Percentiles rank a stretch among this genome's conserved stretches.
Conservation (phyloP, 1,140 invertebrate genomes). For the Apis dorsata region DNA sequence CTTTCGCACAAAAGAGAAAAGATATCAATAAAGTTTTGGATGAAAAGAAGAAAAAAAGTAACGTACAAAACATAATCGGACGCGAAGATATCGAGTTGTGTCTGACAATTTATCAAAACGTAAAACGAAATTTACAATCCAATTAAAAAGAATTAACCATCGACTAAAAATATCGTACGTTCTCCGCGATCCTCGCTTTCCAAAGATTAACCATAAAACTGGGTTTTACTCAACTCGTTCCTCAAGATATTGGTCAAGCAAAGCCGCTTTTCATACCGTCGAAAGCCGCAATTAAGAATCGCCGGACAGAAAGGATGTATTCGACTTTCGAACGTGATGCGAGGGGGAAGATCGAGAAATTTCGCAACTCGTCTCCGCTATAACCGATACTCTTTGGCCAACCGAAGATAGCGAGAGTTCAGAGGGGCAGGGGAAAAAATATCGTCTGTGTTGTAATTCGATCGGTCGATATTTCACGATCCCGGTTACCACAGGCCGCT, state of each 20-base stretch:
- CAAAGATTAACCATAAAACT: neutral
- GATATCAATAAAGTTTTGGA: too few species aligned
- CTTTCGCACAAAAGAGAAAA: too few species aligned
- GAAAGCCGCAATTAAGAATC: neutral
- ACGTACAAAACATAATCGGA: too few species aligned
- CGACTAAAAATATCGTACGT: neutral
- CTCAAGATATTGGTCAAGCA: neutral
- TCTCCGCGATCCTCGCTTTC: neutral
- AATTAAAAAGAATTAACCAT: too few species aligned
- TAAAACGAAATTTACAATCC: too few species aligned
- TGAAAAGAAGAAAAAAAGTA: too few species aligned
- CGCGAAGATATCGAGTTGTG: too few species aligned
- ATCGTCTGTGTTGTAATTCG: conserved; percentile 47
- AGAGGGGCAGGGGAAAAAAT: conserved; percentile 17
- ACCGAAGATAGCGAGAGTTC: neutral
- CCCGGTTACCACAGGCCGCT: neutral
- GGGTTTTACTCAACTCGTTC: neutral
- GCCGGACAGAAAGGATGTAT: neutral
- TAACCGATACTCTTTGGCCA: neutral
- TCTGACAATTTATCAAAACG: too few species aligned
- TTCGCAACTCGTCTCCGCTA: neutral
- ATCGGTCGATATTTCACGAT: conserved; percentile 63
- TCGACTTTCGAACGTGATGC: neutral
- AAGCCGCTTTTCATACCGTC: neutral
- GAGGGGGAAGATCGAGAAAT: neutral